These are phyloP conservation scores for Shargacucullia verbasci DNA, from an alignment of 2,888 invertebrate genomes.

Conservation along the genomic window DNA sequence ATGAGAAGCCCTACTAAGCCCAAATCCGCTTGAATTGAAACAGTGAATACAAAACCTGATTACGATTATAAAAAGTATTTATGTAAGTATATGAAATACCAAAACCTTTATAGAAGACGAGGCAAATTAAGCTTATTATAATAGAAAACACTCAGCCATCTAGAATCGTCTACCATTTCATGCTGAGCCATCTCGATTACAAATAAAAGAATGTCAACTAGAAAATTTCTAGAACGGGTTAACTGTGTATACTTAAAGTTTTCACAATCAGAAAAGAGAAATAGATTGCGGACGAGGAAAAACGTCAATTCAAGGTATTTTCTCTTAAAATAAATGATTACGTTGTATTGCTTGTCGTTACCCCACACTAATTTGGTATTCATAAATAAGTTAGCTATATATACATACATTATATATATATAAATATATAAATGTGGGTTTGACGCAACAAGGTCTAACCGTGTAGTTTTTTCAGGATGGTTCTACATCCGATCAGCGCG, in stretches of 20 bases:
- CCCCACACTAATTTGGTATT: constrained; percentile 11
- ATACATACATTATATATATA: too few relatives aligned
- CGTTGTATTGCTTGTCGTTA: constrained; percentile 30
- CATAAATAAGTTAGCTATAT: constrained; percentile 5
- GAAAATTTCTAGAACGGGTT: constrained; percentile 28
- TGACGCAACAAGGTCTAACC: constrained; percentile 53
- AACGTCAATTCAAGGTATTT: constrained; percentile 41
- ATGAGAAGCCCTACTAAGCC: background rate
- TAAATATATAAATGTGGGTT: constrained; percentile 10
- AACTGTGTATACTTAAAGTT: constrained; percentile 6
- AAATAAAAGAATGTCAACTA: constrained; percentile 58
- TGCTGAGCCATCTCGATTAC: constrained; percentile 72
- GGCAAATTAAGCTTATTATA: constrained; percentile 2
- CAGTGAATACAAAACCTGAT: background rate
- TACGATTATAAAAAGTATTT: constrained; percentile 23
- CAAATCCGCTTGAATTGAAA: background rate
- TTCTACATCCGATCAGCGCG: constrained; percentile 86
- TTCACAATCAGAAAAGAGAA: constrained; percentile 13
- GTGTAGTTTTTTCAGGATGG: constrained; percentile 79
- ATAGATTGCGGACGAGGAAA: constrained; percentile 15
- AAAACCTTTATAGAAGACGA: background rate
- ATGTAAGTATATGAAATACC: constrained; percentile 5
- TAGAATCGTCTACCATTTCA: constrained; percentile 69
- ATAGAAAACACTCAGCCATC: constrained; percentile 66
- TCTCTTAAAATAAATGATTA: constrained; percentile 20